Evolutionary conservation across 2,113 vertebrate species (phyloP).

Genomic region (Lucifuga dentata): DNA sequence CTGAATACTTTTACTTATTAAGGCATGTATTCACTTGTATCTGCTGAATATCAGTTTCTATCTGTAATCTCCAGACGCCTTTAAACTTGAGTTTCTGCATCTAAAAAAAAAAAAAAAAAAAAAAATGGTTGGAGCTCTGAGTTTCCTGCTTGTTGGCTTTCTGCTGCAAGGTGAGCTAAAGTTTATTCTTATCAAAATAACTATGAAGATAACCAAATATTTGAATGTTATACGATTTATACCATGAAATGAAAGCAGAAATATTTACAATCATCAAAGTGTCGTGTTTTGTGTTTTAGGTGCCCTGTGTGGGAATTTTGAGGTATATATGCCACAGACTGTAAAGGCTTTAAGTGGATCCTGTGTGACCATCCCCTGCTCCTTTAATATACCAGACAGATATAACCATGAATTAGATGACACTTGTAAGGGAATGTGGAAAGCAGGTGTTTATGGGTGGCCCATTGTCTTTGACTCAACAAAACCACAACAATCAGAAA

Average conservation of each 20-base stretch:
- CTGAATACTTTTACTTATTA: no score
- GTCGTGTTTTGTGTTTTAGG: conserved; percentile 49
- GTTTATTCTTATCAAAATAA: not conserved
- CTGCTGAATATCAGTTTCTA: not conserved
- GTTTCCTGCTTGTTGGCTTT: conserved; percentile 15
- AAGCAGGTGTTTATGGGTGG: fast-evolving
- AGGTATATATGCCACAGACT: not conserved
- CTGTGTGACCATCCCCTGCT: conserved; percentile 57
- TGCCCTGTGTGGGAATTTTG: not conserved
- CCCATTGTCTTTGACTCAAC: conserved; percentile 23
- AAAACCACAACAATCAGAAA: not conserved
- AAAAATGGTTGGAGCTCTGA: conserved; percentile 19
- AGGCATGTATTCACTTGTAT: not conserved
- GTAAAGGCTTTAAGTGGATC: conserved; percentile 37
- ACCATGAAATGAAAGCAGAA: no score
- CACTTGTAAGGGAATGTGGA: conserved; percentile 22
- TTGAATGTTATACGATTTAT: no score
- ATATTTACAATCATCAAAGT: no score
- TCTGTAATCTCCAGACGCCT: not conserved
- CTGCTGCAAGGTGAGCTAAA: conserved; percentile 35
- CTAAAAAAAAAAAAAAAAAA: not conserved
- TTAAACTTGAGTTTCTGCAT: conserved; percentile 4
- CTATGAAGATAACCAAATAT: not conserved
- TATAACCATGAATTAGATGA: fast-evolving
- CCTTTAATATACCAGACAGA: not conserved